Evolutionary conservation across 2,113 vertebrate genomes (phyloP).

Genomic region (Leucopsar rothschildi): DNA sequence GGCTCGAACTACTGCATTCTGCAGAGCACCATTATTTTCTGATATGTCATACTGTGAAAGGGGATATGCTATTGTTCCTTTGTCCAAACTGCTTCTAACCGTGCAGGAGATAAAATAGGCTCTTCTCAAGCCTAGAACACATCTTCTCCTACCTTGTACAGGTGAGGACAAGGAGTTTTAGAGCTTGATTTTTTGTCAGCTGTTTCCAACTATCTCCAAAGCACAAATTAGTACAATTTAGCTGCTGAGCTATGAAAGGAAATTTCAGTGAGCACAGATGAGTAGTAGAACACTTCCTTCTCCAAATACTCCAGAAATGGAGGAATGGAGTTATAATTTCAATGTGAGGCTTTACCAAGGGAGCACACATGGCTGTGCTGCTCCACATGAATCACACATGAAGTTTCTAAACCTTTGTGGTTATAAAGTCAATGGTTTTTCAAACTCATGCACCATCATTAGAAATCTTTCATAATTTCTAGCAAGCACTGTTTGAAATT

Average conservation of each 20-base stretch:
- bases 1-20: slow-evolving; percentile 8
- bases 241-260: background rate
- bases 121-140: background rate
- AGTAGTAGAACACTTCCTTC: background rate
- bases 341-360: background rate
- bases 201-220: background rate
- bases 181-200: background rate
- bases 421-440: slow-evolving; percentile 56
- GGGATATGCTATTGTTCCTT: background rate
- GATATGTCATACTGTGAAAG: background rate
- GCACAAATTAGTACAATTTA: background rate
- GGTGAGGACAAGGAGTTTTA: background rate
- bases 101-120: background rate
- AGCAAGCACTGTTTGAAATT: slow-evolving; percentile 49
- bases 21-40: slow-evolving; percentile 18
- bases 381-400: background rate
- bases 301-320: background rate
- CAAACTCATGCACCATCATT: slow-evolving; percentile 51
- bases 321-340: background rate
- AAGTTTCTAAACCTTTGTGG: background rate
- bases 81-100: background rate
- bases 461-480: slow-evolving; percentile 57
- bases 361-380: background rate
- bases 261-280: background rate
- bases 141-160: background rate